phyloP scores from a whole-genome alignment of 2,797 vertebrate genomes.

The Sebastes hubbsi region DNA sequence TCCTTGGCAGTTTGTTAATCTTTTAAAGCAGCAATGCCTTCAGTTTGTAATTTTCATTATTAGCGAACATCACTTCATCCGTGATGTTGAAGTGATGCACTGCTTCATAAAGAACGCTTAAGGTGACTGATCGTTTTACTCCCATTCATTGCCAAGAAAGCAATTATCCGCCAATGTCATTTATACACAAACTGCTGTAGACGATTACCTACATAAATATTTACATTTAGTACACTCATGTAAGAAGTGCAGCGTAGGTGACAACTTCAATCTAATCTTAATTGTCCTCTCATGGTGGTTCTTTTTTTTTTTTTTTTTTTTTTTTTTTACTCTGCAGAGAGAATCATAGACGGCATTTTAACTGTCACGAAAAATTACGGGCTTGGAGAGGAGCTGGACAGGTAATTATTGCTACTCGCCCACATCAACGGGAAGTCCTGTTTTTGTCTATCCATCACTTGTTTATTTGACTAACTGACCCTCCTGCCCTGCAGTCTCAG shows the following conservation, averaged over 20 bases:
- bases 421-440: neutral
- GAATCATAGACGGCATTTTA: slow-evolving; percentile 79
- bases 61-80: neutral
- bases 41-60: slow-evolving; percentile 9
- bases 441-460: neutral
- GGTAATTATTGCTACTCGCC: slow-evolving; percentile 48
- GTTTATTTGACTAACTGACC: slow-evolving; percentile 10
- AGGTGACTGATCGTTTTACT: neutral
- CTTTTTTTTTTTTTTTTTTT: neutral
- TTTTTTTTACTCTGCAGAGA: slow-evolving; percentile 64
- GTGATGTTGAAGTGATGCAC: neutral
- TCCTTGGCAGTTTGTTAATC: slow-evolving; percentile 46
- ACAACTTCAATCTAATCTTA: neutral
- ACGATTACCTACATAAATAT: neutral
- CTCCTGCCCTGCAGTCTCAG: slow-evolving; percentile 79
- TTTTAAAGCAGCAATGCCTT: neutral
- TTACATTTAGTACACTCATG: neutral
- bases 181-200: neutral
- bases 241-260: slow-evolving; percentile 1
- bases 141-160: slow-evolving; percentile 15
- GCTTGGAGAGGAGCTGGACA: slow-evolving; percentile 72
- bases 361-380: slow-evolving; percentile 72
- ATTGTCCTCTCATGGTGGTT: neutral
- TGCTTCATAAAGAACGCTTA: neutral
- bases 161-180: neutral